Percentiles rank a stretch among this genome's conserved stretches.
Evolutionary conservation across 2,888 invertebrate species (phyloP).

Genomic region (Zygaena filipendulae): DNA sequence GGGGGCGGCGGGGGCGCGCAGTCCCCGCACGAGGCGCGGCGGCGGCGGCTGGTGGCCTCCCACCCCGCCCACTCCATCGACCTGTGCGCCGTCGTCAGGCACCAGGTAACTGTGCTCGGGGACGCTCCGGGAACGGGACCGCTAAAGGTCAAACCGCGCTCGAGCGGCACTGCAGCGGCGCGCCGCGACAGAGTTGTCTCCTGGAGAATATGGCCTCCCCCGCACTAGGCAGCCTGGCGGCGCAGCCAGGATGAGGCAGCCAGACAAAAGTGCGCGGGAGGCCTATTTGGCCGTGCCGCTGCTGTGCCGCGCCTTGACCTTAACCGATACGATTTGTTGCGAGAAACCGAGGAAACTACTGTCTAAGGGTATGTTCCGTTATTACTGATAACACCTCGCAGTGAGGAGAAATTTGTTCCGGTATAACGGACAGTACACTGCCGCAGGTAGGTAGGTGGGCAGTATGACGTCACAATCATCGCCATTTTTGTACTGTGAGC

Average conservation of each 20-base stretch:
- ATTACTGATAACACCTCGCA: too few species aligned
- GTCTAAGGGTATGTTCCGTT: too few species aligned
- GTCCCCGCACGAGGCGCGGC: slow-evolving; percentile 75
- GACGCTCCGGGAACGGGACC: slow-evolving; percentile 69
- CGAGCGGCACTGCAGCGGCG: slow-evolving; percentile 78
- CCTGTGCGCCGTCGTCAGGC: slow-evolving; percentile 76
- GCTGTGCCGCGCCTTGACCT: too few species aligned
- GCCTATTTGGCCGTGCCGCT: too few species aligned
- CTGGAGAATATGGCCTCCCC: slow-evolving; percentile 74
- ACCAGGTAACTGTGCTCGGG: slow-evolving; percentile 75
- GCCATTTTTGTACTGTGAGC: too few species aligned
- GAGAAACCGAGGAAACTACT: too few species aligned
- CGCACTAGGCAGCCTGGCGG: slow-evolving; percentile 46
- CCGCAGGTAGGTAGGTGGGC: too few species aligned
- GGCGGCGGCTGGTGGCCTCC: slow-evolving; percentile 72
- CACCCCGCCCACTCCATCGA: slow-evolving; percentile 87
- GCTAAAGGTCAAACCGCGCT: slow-evolving; percentile 75
- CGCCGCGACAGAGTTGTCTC: slow-evolving; percentile 71
- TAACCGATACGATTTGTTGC: too few species aligned
- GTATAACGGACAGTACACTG: too few species aligned
- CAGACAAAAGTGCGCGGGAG: too few species aligned
- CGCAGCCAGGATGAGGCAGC: slow-evolving; percentile 80
- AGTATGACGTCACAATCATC: too few species aligned
- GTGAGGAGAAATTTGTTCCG: too few species aligned
- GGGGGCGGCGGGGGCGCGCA: slow-evolving; percentile 58